These are phyloP conservation scores for Thereva unica DNA, from an alignment of 2,888 invertebrate genomes.

Conservation along the genomic window DNA sequence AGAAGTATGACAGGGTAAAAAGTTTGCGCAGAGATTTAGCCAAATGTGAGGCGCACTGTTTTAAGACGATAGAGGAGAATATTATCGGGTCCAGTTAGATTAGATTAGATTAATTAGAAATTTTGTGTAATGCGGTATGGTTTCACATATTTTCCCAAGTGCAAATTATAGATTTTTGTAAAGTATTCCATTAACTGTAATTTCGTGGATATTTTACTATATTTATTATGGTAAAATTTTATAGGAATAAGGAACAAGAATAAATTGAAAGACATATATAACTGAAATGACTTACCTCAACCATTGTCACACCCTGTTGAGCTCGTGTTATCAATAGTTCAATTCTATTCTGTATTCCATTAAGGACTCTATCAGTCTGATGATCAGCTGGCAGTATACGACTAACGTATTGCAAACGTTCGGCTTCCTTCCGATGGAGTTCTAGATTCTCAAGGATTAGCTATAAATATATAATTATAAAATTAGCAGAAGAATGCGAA, in stretches of 20 bases:
- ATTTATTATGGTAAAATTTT: neutral
- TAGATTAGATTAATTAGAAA: too few relatives aligned
- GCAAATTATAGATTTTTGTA: too few relatives aligned
- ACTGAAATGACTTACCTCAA: conserved; percentile 53
- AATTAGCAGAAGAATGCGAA: neutral
- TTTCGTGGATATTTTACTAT: too few relatives aligned
- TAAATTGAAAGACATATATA: neutral
- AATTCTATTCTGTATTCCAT: conserved; percentile 66
- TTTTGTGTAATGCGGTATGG: too few relatives aligned
- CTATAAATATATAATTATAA: conserved; percentile 59
- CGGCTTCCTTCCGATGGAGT: conserved; percentile 69
- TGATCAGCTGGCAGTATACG: conserved; percentile 67
- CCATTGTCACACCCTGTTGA: conserved; percentile 65
- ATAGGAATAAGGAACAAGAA: neutral
- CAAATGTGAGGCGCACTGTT: too few relatives aligned
- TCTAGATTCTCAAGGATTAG: conserved; percentile 70
- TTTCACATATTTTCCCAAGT: too few relatives aligned
- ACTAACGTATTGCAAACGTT: conserved; percentile 66
- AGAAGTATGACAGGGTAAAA: too few relatives aligned
- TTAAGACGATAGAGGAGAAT: too few relatives aligned
- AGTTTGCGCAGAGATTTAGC: too few relatives aligned
- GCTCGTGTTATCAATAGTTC: conserved; percentile 70
- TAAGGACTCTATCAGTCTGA: conserved; percentile 59
- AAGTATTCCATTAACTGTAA: too few relatives aligned
- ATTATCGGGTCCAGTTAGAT: too few relatives aligned